Evolutionary conservation across 2,797 vertebrate genomes (phyloP).

Genomic region (Argyrosomus regius): DNA sequence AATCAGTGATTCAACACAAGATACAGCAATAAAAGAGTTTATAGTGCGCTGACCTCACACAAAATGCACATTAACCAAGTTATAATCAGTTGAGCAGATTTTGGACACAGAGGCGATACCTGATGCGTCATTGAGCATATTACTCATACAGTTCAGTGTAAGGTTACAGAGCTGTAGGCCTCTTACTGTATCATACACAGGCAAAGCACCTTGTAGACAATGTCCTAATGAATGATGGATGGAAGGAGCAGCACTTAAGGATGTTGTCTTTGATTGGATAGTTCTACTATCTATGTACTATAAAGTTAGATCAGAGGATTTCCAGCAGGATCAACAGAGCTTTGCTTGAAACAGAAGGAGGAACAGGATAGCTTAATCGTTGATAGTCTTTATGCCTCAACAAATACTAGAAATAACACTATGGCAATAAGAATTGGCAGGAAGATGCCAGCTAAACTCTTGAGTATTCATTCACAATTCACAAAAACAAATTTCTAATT

Average conservation of each 20-base stretch:
- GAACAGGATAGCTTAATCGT: not conserved
- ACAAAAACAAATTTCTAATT: not conserved
- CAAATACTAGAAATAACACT: not conserved
- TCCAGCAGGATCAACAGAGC: not conserved
- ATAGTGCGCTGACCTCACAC: not conserved
- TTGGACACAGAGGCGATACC: conserved; percentile 6
- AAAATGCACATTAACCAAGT: not conserved
- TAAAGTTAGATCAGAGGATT: not conserved
- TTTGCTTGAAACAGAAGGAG: not conserved
- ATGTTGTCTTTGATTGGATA: not conserved
- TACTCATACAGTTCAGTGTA: conserved; percentile 5
- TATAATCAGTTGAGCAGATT: not conserved
- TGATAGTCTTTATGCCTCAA: not conserved
- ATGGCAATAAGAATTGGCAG: not conserved
- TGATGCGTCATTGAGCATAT: conserved; percentile 17
- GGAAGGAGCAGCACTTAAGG: too few species aligned
- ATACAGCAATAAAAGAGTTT: not conserved
- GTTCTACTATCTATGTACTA: not conserved
- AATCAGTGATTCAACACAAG: not conserved
- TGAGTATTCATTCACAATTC: not conserved
- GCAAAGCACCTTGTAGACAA: not conserved
- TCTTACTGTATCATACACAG: not conserved
- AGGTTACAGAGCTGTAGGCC: conserved; percentile 11
- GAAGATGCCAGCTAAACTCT: not conserved
- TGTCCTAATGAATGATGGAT: not conserved